A percentile compares a stretch with the other conserved stretches of the same genome.
phyloP scores from a whole-genome alignment of 2,113 vertebrate species.

The Athene cunicularia region DNA sequence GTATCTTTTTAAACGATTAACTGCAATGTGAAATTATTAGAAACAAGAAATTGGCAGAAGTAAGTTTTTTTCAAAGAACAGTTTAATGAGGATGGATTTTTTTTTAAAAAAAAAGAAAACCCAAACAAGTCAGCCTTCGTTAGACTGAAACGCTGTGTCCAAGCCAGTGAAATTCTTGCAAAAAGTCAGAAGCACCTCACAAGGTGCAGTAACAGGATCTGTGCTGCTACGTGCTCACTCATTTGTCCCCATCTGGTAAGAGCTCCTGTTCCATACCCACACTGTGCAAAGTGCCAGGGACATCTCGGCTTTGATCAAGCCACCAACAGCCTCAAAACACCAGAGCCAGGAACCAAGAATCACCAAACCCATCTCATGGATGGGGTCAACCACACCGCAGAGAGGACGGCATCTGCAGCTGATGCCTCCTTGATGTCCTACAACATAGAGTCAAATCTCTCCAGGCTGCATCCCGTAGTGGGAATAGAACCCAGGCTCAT shows the following conservation, averaged over 20 bases:
- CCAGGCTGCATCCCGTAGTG: background rate
- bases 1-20: background rate
- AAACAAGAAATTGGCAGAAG: background rate
- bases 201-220: background rate
- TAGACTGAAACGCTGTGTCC: background rate
- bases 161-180: background rate
- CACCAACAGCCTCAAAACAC: background rate
- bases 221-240: background rate
- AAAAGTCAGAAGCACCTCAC: background rate
- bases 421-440: background rate
- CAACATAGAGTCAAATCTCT: background rate
- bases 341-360: background rate
- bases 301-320: background rate
- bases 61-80: background rate
- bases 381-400: rapidly evolving
- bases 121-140: background rate
- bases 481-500: background rate
- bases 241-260: background rate
- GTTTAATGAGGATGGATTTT: background rate
- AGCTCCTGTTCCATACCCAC: background rate
- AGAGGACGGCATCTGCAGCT: background rate
- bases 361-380: background rate
- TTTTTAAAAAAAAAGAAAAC: background rate
- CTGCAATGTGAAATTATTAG: background rate
- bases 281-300: background rate